A percentile compares a stretch with the other conserved stretches of the same genome.
phyloP scores from a whole-genome alignment of 2,888 invertebrate species.

The Chloroclysta siterata region DNA sequence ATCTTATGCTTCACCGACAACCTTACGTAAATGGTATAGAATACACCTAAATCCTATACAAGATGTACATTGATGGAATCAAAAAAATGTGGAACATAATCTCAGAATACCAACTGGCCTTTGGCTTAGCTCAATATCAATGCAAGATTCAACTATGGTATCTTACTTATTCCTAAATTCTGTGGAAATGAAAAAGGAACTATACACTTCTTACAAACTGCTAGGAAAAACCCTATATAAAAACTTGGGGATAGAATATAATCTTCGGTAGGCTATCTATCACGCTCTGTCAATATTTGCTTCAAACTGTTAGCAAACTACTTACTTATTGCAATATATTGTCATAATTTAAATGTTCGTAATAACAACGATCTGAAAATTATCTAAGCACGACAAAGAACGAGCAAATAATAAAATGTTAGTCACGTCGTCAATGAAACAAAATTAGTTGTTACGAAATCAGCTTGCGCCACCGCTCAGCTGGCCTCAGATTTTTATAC shows the following conservation, averaged over 20 bases:
- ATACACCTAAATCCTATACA: no score
- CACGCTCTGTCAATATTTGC: not conserved
- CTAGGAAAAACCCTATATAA: no score
- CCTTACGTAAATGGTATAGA: conserved; percentile 13
- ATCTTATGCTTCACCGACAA: conserved; percentile 4
- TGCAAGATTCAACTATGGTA: no score
- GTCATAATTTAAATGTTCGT: conserved; percentile 6
- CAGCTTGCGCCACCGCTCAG: conserved; percentile 53
- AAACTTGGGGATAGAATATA: no score
- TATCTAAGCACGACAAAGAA: conserved; percentile 17
- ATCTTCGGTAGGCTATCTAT: not conserved
- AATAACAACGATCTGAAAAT: conserved; percentile 7
- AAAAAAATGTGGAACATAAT: no score
- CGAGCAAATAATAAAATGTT: conserved; percentile 47
- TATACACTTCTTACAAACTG: no score
- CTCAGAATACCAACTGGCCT: no score
- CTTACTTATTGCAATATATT: not conserved
- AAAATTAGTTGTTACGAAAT: conserved; percentile 62
- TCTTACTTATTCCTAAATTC: no score
- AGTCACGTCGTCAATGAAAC: conserved; percentile 58
- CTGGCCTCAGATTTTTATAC: conserved; percentile 61
- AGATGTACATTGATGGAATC: not conserved
- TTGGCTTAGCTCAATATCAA: no score
- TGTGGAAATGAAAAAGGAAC: no score
- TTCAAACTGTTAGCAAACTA: not conserved